A percentile compares a stretch with the other conserved stretches of the same genome.
These are phyloP conservation scores for Nixonia krombeini DNA, from an alignment of 1,140 invertebrate species.

Conservation along the genomic window DNA sequence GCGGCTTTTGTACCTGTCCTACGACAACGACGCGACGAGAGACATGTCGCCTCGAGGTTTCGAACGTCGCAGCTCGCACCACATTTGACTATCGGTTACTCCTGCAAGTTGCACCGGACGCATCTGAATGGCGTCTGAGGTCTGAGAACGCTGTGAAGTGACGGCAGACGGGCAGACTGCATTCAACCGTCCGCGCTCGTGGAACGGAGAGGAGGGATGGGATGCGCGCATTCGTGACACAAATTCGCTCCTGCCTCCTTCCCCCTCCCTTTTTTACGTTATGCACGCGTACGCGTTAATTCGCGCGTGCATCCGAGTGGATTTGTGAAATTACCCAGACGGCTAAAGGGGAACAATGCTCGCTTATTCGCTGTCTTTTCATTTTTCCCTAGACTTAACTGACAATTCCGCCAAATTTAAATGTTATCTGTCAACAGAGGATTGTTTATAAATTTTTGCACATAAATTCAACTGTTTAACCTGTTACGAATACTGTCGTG, in stretches of 20 bases:
- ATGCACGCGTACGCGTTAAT: constrained; percentile 2
- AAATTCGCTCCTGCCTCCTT: constrained; percentile 52
- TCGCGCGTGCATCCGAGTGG: background rate
- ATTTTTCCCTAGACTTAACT: too few species aligned
- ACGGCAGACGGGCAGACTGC: constrained; percentile 65
- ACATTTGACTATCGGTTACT: constrained; percentile 10
- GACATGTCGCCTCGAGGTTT: constrained; percentile 19
- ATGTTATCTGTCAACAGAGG: too few species aligned
- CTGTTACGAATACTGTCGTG: too few species aligned
- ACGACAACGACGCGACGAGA: constrained; percentile 30
- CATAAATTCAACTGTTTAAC: background rate
- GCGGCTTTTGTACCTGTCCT: constrained; percentile 30
- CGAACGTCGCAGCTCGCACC: background rate
- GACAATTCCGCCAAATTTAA: too few species aligned
- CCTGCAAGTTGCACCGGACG: constrained; percentile 53
- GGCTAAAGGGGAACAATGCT: too few species aligned
- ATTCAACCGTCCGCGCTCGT: constrained; percentile 53
- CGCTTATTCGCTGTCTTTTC: too few species aligned
- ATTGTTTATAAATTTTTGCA: background rate
- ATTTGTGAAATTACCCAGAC: constrained; percentile 20
- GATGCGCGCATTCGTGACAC: constrained; percentile 69
- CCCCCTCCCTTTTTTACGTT: constrained; percentile 27
- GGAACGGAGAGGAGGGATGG: constrained; percentile 39
- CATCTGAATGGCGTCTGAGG: constrained; percentile 67
- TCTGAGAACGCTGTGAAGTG: constrained; percentile 66